Evolutionary conservation across 1,140 invertebrate species (phyloP), one percentile per base, ranked within the genome.

Genomic region (Heterodera carotae): DNA sequence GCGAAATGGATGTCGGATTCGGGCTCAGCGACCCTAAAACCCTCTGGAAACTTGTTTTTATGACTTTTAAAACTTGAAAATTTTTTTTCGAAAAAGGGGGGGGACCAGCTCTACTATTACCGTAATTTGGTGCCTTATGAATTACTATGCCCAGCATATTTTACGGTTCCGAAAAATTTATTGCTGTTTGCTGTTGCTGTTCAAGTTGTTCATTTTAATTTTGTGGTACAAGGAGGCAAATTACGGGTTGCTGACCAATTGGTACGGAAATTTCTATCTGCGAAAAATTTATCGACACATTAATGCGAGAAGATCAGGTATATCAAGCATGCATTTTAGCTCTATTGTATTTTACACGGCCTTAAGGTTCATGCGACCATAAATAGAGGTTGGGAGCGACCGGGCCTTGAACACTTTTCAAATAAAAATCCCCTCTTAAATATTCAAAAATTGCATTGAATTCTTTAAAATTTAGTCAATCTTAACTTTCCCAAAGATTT

Each of bases 181-280:
- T 69, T 69, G 8, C 25, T 43, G 10, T 34, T 69, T 43, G n/a
- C 33, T 69, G 36, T 15, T 69, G 36, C 33, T 69, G 36, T 12
- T 69, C 48, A 69, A 34, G 3, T 15, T 72, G 10, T 18, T 15
- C 31, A 59, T 72, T 72, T 72, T 72, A 8, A 48, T 72, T 29
- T 2, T 72, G 31, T 72, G 12, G 18, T 72, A 48, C 29, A 39
- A 72, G 27, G 70, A 72, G 31, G 1, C 70, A 56, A 8, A 29
- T 56, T n/a, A 8, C 59, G 70, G 70, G 6, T 56, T 6, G 29
- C 22, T 72, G 31, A 56, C 29, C 31, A 72, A 72, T 59, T 72
- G 34, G 59, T 72, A 72, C 33, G 70, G 70, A 56, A 72, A 72
- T 72, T 72, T 72, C 22, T 72, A 72, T 56, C 31, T 15, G 22